Evolutionary conservation across 1,140 invertebrate genomes (phyloP).

Genomic region (Bombus polaris): DNA sequence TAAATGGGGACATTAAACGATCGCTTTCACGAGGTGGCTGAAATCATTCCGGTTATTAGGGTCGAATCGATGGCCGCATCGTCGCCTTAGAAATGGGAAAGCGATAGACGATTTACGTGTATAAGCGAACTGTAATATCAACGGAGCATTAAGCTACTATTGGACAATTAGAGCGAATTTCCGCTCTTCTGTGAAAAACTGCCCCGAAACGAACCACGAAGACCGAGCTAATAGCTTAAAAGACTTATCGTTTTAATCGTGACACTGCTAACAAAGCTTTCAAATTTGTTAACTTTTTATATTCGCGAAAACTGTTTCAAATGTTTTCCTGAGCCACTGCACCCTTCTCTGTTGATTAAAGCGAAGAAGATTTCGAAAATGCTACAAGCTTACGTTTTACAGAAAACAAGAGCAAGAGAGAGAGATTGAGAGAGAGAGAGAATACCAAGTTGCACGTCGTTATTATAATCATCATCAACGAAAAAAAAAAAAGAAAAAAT

Average conservation of each 20-base stretch:
- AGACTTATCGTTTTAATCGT: background rate
- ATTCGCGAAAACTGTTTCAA: too few species aligned
- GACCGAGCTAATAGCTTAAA: background rate
- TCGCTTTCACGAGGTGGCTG: constrained; percentile 18
- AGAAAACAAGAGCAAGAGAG: background rate
- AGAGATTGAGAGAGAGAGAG: background rate
- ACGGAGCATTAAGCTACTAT: background rate
- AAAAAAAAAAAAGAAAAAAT: background rate
- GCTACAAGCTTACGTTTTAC: background rate
- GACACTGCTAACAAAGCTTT: too few species aligned
- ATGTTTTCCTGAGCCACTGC: too few species aligned
- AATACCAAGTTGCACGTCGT: too few species aligned
- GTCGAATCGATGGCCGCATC: constrained; percentile 41
- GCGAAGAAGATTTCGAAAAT: background rate
- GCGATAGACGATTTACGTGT: constrained; percentile 20
- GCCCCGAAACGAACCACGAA: background rate
- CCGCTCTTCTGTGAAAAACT: background rate
- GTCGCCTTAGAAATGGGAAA: constrained; percentile 40
- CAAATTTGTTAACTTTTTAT: too few species aligned
- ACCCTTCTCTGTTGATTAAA: too few species aligned
- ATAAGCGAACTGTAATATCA: background rate
- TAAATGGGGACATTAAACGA: constrained; percentile 11
- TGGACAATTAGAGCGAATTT: constrained; percentile 7
- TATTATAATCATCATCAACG: background rate
- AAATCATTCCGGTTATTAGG: constrained; percentile 45